A percentile compares a stretch with the other conserved stretches of the same genome.
These are phyloP conservation scores for Drosophila ercepeae DNA, from an alignment of 1,140 invertebrate genomes.

Conservation along the genomic window DNA sequence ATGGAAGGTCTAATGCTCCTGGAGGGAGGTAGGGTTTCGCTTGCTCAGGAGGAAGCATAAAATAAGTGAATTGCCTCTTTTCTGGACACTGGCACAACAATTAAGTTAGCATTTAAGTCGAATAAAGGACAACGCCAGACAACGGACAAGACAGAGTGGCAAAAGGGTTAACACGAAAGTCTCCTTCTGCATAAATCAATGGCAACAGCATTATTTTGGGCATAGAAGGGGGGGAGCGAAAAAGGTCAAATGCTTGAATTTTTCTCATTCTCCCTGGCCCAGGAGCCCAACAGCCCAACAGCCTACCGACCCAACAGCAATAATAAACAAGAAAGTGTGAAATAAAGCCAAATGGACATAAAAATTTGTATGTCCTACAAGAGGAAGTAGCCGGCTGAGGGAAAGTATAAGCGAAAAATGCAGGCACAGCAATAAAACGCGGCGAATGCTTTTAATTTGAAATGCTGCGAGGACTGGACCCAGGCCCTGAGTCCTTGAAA, in stretches of 20 bases:
- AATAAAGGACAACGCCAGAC: conserved; percentile 42
- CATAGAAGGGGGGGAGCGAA: conserved; percentile 43
- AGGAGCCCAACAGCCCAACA: conserved; percentile 28
- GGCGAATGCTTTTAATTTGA: conserved; percentile 78
- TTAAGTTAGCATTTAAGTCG: conserved; percentile 76
- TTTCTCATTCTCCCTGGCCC: conserved; percentile 30
- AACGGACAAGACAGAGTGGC: conserved; percentile 1
- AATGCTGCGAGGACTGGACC: conserved; percentile 56
- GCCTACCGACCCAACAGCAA: conserved; percentile 64
- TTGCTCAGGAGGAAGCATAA: conserved; percentile 29
- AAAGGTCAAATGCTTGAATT: conserved; percentile 73
- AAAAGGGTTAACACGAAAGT: conserved; percentile 21
- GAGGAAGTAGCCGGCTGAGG: conserved; percentile 15
- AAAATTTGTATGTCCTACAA: conserved; percentile 66
- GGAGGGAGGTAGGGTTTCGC: conserved; percentile 24
- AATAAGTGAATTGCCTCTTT: conserved; percentile 62
- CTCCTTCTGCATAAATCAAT: conserved; percentile 70
- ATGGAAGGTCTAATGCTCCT: conserved; percentile 55
- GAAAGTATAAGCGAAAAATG: conserved; percentile 47
- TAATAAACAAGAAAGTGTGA: conserved; percentile 82
- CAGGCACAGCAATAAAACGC: conserved; percentile 75
- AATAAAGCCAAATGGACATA: conserved; percentile 79
- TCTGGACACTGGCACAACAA: conserved; percentile 70
- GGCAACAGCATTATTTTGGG: conserved; percentile 75
- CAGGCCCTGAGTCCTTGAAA: conserved; percentile 16